Evolutionary conservation across 1,140 invertebrate species (phyloP).

Genomic region (Drosophila ironensis): DNA sequence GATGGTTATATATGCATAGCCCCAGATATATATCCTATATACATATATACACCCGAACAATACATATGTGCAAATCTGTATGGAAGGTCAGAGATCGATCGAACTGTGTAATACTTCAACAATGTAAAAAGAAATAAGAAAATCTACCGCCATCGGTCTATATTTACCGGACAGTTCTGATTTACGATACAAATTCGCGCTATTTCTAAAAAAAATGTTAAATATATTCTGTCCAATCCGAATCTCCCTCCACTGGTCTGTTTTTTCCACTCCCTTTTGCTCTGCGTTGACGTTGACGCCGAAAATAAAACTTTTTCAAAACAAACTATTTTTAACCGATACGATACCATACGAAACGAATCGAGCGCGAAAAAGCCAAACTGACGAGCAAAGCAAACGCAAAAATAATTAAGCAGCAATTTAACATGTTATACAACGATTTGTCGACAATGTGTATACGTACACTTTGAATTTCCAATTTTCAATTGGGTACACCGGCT

Average conservation of each 20-base stretch:
- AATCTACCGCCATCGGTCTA: slow-evolving; percentile 22
- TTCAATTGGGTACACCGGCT: background rate
- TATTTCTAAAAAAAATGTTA: slow-evolving; percentile 63
- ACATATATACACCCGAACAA: slow-evolving; percentile 4
- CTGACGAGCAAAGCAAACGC: slow-evolving; percentile 59
- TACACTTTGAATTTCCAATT: slow-evolving; percentile 1
- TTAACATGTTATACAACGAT: slow-evolving; percentile 77
- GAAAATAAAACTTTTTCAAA: slow-evolving; percentile 78
- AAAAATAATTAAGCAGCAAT: slow-evolving; percentile 78
- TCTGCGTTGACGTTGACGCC: slow-evolving; percentile 69
- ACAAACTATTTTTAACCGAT: slow-evolving; percentile 79
- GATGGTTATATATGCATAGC: slow-evolving; percentile 45
- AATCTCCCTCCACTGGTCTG: background rate
- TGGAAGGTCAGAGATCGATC: slow-evolving; percentile 19
- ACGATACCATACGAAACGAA: slow-evolving; percentile 59
- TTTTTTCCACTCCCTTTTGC: slow-evolving; percentile 8
- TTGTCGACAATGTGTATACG: slow-evolving; percentile 11
- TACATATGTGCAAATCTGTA: slow-evolving; percentile 28
- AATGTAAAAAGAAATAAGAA: background rate
- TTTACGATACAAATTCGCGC: slow-evolving; percentile 28
- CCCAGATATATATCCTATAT: slow-evolving; percentile 26
- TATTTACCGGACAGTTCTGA: slow-evolving; percentile 43
- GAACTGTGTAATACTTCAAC: slow-evolving; percentile 17
- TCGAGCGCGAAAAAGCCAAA: slow-evolving; percentile 32
- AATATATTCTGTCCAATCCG: slow-evolving; percentile 48